These are phyloP conservation scores for Xiphophorus hellerii DNA, from an alignment of 2,113 vertebrate species.

Conservation along the genomic window DNA sequence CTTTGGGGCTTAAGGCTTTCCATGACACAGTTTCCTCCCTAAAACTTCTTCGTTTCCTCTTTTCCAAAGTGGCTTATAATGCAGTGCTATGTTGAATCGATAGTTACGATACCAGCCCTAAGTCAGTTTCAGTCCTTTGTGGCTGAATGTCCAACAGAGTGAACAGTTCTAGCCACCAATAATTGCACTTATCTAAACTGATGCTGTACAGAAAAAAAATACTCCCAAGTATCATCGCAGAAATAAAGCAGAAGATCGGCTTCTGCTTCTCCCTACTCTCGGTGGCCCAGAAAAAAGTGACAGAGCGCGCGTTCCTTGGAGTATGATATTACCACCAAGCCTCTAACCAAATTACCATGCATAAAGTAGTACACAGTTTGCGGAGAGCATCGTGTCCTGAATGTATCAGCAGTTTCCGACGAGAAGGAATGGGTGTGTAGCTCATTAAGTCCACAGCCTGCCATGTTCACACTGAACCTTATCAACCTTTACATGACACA, in stretches of 20 bases:
- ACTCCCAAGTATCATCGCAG: neutral
- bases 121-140: too few relatives aligned
- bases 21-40: too few relatives aligned
- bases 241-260: neutral
- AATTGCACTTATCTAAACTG: neutral
- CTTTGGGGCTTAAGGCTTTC: too few relatives aligned
- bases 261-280: neutral
- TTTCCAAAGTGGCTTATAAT: too few relatives aligned
- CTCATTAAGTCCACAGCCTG: constrained; percentile 62
- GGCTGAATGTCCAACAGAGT: neutral
- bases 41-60: too few relatives aligned
- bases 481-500: constrained; percentile 65
- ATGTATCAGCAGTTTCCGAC: constrained; percentile 59
- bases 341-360: constrained; percentile 41
- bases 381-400: constrained; percentile 33
- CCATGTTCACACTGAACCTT: constrained; percentile 68
- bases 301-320: constrained; percentile 4
- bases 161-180: neutral
- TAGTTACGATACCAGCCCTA: too few relatives aligned
- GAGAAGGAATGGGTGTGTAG: constrained; percentile 32
- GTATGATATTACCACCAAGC: constrained; percentile 17
- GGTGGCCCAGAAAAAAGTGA: constrained; percentile 8
- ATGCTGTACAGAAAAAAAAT: neutral
- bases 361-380: constrained; percentile 30
- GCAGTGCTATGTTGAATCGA: too few relatives aligned